A percentile compares a stretch with the other conserved stretches of the same genome.
Evolutionary conservation across 2,888 invertebrate species (phyloP).

Genomic region (Cenopis cana): DNA sequence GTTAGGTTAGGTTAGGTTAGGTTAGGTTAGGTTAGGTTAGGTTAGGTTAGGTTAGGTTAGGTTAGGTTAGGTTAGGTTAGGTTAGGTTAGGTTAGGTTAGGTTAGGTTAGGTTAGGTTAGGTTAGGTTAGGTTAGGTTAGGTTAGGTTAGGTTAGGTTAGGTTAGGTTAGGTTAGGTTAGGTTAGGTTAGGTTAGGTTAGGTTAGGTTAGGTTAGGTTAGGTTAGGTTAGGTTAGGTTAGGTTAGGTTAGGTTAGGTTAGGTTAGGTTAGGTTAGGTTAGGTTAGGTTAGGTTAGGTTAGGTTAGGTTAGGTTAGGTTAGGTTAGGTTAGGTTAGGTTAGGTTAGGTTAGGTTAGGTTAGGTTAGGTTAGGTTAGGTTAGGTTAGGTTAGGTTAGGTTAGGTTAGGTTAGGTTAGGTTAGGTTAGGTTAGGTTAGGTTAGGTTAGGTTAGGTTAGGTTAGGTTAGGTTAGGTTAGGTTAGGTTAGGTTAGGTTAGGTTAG

Average conservation of each 20-base stretch:
- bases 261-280: slow-evolving; percentile 21
- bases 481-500: slow-evolving; percentile 41
- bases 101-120: slow-evolving; percentile 23
- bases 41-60: slow-evolving; percentile 23
- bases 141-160: slow-evolving; percentile 23
- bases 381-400: slow-evolving; percentile 42
- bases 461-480: slow-evolving; percentile 44
- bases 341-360: slow-evolving; percentile 47
- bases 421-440: slow-evolving; percentile 44
- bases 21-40: slow-evolving; percentile 10
- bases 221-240: slow-evolving; percentile 19
- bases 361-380: slow-evolving; percentile 44
- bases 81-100: slow-evolving; percentile 10
- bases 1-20: slow-evolving; percentile 23
- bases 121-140: slow-evolving; percentile 23
- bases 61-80: slow-evolving; percentile 23
- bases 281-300: slow-evolving; percentile 14
- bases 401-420: slow-evolving; percentile 45
- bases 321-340: slow-evolving; percentile 50
- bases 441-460: slow-evolving; percentile 44
- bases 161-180: slow-evolving; percentile 23
- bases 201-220: slow-evolving; percentile 23
- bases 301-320: slow-evolving; percentile 46
- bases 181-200: slow-evolving; percentile 13
- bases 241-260: slow-evolving; percentile 21